Conservation (phyloP, 2,888 invertebrate genomes). For the Cheilosia variabilis region DNA sequence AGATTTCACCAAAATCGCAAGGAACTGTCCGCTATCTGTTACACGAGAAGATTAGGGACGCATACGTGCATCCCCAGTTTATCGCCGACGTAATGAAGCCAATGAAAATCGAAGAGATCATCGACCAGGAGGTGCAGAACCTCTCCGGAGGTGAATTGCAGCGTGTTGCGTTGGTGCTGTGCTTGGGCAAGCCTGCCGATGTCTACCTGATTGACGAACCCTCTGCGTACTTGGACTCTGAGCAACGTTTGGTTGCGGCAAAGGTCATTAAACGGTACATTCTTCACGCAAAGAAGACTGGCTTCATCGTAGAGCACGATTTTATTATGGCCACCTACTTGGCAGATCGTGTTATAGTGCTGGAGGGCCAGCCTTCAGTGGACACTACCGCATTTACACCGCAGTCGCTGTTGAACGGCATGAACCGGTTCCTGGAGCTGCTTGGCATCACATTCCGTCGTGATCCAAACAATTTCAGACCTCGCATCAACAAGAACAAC, state of each 20-base stretch:
- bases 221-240: constrained; percentile 99
- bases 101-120: constrained; percentile 97
- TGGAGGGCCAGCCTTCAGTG: constrained; percentile 97
- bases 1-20: constrained; percentile 98
- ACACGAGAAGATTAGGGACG: constrained; percentile 98
- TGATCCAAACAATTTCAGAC: constrained; percentile 99
- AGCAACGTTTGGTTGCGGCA: constrained; percentile 99
- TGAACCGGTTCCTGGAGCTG: constrained; percentile 98
- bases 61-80: constrained; percentile 98
- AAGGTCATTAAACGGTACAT: constrained; percentile 99
- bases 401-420: constrained; percentile 96
- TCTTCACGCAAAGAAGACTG: constrained; percentile 99
- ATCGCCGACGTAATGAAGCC: constrained; percentile 99
- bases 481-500: constrained; percentile 97
- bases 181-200: constrained; percentile 99
- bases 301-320: constrained; percentile 99
- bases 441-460: constrained; percentile 98
- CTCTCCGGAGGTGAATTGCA: constrained; percentile 99
- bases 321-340: constrained; percentile 99
- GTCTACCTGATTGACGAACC: constrained; percentile 99
- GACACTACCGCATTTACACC: constrained; percentile 95
- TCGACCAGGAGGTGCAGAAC: constrained; percentile 99
- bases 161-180: constrained; percentile 97
- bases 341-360: constrained; percentile 99
- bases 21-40: constrained; percentile 96